Percentiles rank a stretch among this genome's conserved stretches.
These are phyloP conservation scores for Neotoma lepida DNA, from an alignment of 2,113 vertebrate genomes.

Conservation along the genomic window DNA sequence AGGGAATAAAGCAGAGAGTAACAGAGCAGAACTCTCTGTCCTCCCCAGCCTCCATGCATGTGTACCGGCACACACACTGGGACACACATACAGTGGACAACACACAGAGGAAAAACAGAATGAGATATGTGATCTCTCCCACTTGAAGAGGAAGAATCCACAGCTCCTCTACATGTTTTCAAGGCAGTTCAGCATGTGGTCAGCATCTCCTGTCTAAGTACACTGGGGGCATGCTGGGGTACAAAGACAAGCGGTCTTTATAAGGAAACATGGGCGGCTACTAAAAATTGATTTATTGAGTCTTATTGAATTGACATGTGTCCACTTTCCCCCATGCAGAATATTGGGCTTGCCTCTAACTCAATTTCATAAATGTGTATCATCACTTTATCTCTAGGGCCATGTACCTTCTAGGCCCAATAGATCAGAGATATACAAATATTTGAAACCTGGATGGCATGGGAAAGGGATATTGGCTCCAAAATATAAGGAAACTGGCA, in stretches of 20 bases:
- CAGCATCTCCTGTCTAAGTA: neutral
- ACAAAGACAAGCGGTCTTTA: neutral
- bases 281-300: neutral
- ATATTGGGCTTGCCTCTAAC: neutral
- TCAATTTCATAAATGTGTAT: neutral
- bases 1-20: neutral
- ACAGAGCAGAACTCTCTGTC: neutral
- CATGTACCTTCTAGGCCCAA: neutral
- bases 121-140: slow-evolving; percentile 4
- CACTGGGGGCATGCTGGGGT: neutral
- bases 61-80: neutral
- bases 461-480: neutral
- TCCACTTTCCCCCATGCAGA: neutral
- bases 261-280: neutral
- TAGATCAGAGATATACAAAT: neutral
- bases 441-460: neutral
- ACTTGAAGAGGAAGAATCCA: neutral
- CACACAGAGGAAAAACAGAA: neutral
- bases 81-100: neutral
- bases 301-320: neutral
- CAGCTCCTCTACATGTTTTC: neutral
- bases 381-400: neutral
- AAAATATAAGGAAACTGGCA: slow-evolving; percentile 9
- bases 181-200: neutral
- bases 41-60: no score